phyloP scores from a whole-genome alignment of 2,888 invertebrate species.

The Ethmia dodecea region DNA sequence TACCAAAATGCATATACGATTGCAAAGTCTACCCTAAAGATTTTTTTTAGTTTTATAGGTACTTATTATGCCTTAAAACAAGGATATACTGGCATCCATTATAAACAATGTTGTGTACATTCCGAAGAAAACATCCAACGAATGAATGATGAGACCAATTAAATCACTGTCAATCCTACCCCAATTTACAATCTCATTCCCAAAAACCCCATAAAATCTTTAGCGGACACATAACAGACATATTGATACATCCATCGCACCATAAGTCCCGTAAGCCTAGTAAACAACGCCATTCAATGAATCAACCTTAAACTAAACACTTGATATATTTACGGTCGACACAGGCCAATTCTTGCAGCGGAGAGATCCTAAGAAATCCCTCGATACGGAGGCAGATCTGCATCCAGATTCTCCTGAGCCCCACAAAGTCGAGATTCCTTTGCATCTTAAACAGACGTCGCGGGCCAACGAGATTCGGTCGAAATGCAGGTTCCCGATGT shows the following conservation, averaged over 20 bases:
- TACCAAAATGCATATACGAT: too few species aligned
- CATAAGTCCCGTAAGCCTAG: background rate
- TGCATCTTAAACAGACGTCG: conserved; percentile 14
- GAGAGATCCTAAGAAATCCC: conserved; percentile 46
- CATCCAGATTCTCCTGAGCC: conserved; percentile 26
- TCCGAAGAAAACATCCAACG: too few species aligned
- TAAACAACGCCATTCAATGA: conserved; percentile 4
- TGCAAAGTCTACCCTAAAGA: too few species aligned
- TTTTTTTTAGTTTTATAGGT: too few species aligned
- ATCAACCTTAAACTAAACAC: conserved; percentile 44
- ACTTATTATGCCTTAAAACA: too few species aligned
- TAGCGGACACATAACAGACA: too few species aligned
- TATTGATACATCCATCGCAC: too few species aligned
- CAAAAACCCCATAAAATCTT: too few species aligned
- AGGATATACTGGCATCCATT: too few species aligned
- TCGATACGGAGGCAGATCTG: conserved; percentile 40
- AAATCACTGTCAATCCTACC: background rate
- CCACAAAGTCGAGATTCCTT: too few species aligned
- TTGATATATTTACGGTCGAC: conserved; percentile 52
- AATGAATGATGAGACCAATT: too few species aligned
- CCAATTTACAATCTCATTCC: background rate
- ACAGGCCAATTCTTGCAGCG: conserved; percentile 45
- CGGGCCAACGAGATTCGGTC: conserved; percentile 30
- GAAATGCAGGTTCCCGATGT: conserved; percentile 34
- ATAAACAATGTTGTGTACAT: too few species aligned